A percentile compares a stretch with the other conserved stretches of the same genome.
Conservation (phyloP, 2,113 vertebrate species). For the Galemys pyrenaicus region DNA sequence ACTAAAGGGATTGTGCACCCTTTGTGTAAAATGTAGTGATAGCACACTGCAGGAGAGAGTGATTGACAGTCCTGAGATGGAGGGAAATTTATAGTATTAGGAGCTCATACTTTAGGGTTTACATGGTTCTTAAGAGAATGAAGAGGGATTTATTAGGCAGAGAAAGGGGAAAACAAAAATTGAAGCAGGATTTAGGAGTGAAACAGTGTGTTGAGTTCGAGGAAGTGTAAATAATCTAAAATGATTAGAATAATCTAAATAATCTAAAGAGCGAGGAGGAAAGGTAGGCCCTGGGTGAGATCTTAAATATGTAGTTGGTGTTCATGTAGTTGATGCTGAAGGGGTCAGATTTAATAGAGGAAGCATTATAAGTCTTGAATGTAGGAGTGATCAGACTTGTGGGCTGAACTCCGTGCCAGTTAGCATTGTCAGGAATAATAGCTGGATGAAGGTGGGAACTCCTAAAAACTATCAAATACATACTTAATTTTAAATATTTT, state of each 20-base stretch:
- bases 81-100: neutral
- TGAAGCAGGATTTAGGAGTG: neutral
- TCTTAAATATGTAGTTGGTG: neutral
- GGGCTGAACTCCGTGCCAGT: neutral
- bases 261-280: neutral
- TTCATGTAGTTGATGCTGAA: neutral
- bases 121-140: neutral
- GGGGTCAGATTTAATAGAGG: neutral
- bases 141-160: neutral
- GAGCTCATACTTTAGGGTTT: neutral
- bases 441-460: neutral
- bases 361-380: neutral
- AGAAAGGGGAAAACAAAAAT: constrained; percentile 4
- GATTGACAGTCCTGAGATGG: neutral
- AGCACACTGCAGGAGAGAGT: neutral
- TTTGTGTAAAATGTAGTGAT: neutral
- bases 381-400: neutral
- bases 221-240: neutral
- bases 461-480: neutral
- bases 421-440: constrained; percentile 33
- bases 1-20: neutral
- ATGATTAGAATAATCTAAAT: neutral
- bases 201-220: constrained; percentile 1
- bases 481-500: constrained; percentile 10
- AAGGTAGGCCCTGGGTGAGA: neutral